phyloP scores from a whole-genome alignment of 2,888 invertebrate species.

The Phalera bucephala region DNA sequence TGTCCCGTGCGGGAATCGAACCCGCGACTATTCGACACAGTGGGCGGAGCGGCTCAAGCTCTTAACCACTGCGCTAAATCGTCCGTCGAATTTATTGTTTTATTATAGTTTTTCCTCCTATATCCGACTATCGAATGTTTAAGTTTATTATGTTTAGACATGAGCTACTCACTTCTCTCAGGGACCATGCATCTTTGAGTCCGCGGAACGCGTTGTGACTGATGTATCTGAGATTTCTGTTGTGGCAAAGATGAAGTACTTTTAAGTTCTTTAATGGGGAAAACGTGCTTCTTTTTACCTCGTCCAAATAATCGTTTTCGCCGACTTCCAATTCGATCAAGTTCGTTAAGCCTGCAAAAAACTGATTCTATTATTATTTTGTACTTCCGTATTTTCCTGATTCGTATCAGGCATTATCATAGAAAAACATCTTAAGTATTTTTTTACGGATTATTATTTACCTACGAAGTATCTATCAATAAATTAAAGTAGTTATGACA shows the following conservation, averaged over 20 bases:
- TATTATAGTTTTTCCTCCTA: conserved; percentile 13
- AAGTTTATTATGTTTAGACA: too few species aligned
- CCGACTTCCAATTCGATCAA: conserved; percentile 84
- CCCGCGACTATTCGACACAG: too few species aligned
- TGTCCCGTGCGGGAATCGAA: too few species aligned
- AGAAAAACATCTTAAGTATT: conserved; percentile 7
- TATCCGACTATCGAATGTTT: conserved; percentile 8
- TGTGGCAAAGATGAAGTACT: conserved; percentile 76
- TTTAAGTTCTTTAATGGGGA: conserved; percentile 69
- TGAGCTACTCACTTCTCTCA: conserved; percentile 74
- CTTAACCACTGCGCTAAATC: too few species aligned
- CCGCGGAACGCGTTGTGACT: conserved; percentile 83
- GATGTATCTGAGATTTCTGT: conserved; percentile 78
- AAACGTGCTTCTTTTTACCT: conserved; percentile 81
- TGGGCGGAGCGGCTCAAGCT: too few species aligned
- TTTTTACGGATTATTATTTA: too few species aligned
- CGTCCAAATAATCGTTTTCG: conserved; percentile 79
- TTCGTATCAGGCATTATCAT: conserved; percentile 10
- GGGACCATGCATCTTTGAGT: conserved; percentile 72
- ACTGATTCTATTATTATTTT: conserved; percentile 31
- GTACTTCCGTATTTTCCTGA: conserved; percentile 23
- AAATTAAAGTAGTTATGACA: too few species aligned
- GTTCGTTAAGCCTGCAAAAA: conserved; percentile 73
- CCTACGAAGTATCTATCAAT: too few species aligned
- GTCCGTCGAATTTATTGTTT: too few species aligned